phyloP scores from a whole-genome alignment of 2,797 vertebrate genomes.

The Chelidonichthys spinosus region DNA sequence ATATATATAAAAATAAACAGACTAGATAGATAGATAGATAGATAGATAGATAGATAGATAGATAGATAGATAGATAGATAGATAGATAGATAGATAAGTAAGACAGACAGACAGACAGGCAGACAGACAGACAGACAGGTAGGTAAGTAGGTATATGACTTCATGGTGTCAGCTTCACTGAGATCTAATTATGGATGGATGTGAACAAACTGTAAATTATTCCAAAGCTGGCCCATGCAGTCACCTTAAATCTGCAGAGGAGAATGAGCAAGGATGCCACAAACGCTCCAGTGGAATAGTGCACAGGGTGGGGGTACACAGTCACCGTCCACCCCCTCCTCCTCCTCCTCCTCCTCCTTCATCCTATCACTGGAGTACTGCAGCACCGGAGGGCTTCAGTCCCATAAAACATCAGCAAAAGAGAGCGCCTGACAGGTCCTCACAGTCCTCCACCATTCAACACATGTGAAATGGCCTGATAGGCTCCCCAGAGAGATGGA shows the following conservation, averaged over 20 bases:
- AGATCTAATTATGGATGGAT: constrained; percentile 13
- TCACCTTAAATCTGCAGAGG: constrained; percentile 44
- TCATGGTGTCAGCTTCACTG: constrained; percentile 8
- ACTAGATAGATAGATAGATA: constrained; percentile 8
- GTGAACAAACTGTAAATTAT: constrained; percentile 68
- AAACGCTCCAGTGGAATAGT: constrained; percentile 28
- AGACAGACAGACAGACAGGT: constrained; percentile 23
- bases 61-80: not conserved
- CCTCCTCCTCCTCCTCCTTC: constrained; percentile 18
- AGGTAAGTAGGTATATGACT: not conserved
- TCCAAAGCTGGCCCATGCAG: constrained; percentile 32
- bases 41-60: constrained; percentile 8
- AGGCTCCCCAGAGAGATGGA: constrained; percentile 61
- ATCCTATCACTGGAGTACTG: constrained; percentile 50
- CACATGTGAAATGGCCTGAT: constrained; percentile 72
- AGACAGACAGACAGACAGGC: constrained; percentile 13
- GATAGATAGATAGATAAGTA: not conserved
- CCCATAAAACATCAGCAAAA: constrained; percentile 68
- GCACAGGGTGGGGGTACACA: constrained; percentile 25
- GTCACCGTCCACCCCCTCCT: constrained; percentile 8
- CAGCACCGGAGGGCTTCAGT: constrained; percentile 59
- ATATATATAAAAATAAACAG: not conserved
- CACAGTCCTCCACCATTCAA: constrained; percentile 61
- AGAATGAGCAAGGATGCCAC: constrained; percentile 28
- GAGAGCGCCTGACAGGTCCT: constrained; percentile 66